phyloP scores from a whole-genome alignment of 2,113 vertebrate genomes.

The Hymenochirus boettgeri region DNA sequence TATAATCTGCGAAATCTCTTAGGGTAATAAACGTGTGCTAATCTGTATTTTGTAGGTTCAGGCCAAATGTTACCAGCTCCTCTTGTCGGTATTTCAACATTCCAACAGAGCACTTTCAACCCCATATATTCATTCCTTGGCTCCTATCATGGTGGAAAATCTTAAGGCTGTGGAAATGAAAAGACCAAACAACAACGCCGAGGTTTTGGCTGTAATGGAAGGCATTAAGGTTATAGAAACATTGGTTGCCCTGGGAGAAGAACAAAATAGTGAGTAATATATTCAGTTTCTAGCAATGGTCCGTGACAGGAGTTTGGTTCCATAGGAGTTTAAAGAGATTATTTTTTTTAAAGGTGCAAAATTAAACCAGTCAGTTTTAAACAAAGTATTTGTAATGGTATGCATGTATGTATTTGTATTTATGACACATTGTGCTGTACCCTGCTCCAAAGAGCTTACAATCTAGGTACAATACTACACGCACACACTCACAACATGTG shows the following conservation, averaged over 20 bases:
- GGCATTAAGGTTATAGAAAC: slow-evolving; percentile 92
- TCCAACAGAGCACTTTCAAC: slow-evolving; percentile 85
- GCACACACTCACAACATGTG: too few relatives aligned
- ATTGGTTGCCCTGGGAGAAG: slow-evolving; percentile 88
- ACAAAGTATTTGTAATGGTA: too few relatives aligned
- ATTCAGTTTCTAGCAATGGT: too few relatives aligned
- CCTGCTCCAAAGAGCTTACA: too few relatives aligned
- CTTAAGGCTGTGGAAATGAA: slow-evolving; percentile 84
- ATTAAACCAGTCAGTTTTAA: too few relatives aligned
- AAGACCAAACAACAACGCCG: slow-evolving; percentile 68
- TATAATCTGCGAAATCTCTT: neutral
- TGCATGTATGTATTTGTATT: too few relatives aligned
- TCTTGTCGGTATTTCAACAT: slow-evolving; percentile 94
- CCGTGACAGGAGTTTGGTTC: too few relatives aligned
- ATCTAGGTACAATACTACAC: too few relatives aligned
- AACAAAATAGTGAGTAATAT: slow-evolving; percentile 93
- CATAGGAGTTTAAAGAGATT: too few relatives aligned
- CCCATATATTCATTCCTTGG: slow-evolving; percentile 91
- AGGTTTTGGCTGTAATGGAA: slow-evolving; percentile 91
- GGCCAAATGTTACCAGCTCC: slow-evolving; percentile 92
- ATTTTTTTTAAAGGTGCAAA: too few relatives aligned
- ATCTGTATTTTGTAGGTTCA: slow-evolving; percentile 75
- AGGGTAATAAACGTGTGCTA: neutral
- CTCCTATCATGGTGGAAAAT: slow-evolving; percentile 90
- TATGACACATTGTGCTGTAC: too few relatives aligned